Base-by-base conservation (phyloP, 2,888 invertebrate species). In the Lochmaea capreae region DNA sequence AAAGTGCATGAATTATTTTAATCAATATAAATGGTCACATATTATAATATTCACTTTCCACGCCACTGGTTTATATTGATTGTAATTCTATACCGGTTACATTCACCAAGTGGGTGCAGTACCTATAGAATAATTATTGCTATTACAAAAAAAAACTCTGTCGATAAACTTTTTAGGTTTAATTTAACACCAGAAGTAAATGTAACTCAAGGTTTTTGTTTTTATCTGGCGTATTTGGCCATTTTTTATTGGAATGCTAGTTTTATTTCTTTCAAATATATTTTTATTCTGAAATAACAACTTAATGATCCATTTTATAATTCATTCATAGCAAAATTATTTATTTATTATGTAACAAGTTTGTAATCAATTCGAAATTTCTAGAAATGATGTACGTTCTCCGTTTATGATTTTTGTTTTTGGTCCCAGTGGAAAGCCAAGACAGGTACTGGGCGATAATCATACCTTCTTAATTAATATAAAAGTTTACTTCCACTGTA, bases 31-130 rank as follows among this genome's bases (percentile, higher is more conserved):
- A 18, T 8, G 18, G 54, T 54, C 18, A 16, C 16, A 18, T 54
- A n/a, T 4, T 33, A 33, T 33, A 33, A 33, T 33, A 33, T 52
- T 10, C 9, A 16, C 18, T 54, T 54, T 54, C 16, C 54, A 18
- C 54, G 68, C 68, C 68, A 68, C 59, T 68, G 68, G 16, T 11
- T 39, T n/a, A 49, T 59, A 58, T 16, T 59, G 49, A 59, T 26
- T 59, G n/a, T 61, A 68, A 59, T 68, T 68, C 68, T 61, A 67
- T 61, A 59, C 61, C 68, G 49, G 61, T 68, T 68, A 61, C 68
- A 68, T 68, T 68, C 68, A 68, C 68, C 43, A 33, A 33, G 33
- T 49, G 61, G 68, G 68, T 68, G 68, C 68, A 68, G 68, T 68
- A 68, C 33, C 33, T 33, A 8, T 33, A 33, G 33, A 18, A 33